These are phyloP conservation scores for Hypanus sabinus DNA, from an alignment of 2,113 vertebrate genomes.

Conservation along the genomic window DNA sequence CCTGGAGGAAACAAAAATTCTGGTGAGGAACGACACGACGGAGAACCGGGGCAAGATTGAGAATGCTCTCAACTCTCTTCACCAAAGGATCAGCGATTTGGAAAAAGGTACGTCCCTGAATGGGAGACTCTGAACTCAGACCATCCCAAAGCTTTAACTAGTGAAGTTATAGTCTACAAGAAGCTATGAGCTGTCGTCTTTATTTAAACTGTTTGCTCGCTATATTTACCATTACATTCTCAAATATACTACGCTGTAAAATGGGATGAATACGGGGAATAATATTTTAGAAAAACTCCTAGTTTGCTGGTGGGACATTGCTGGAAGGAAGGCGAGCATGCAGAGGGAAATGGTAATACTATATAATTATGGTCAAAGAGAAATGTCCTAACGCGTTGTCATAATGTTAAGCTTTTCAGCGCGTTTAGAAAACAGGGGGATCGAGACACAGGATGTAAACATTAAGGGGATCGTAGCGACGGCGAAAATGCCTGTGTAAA, in stretches of 20 bases:
- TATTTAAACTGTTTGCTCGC: too few relatives aligned
- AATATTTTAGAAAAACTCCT: background rate
- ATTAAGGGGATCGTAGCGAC: background rate
- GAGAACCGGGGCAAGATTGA: conserved; percentile 85
- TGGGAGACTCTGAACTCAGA: background rate
- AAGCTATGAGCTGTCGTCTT: too few relatives aligned
- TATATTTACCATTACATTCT: background rate
- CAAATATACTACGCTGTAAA: background rate
- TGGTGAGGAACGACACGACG: conserved; percentile 69
- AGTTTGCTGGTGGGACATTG: background rate
- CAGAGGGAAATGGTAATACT: background rate
- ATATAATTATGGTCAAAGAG: too few relatives aligned
- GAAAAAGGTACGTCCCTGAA: conserved; percentile 73
- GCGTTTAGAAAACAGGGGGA: background rate
- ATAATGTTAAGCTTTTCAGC: background rate
- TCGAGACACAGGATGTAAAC: background rate
- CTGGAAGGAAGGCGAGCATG: background rate
- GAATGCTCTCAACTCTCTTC: conserved; percentile 82
- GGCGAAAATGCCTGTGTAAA: background rate
- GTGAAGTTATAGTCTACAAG: background rate
- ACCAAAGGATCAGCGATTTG: conserved; percentile 89
- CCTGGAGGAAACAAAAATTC: conserved; percentile 75
- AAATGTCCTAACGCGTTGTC: background rate
- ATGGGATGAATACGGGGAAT: background rate
- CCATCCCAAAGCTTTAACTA: too few relatives aligned